These are phyloP conservation scores for Digitonthophagus gazella DNA, from an alignment of 2,888 invertebrate genomes.

Conservation along the genomic window DNA sequence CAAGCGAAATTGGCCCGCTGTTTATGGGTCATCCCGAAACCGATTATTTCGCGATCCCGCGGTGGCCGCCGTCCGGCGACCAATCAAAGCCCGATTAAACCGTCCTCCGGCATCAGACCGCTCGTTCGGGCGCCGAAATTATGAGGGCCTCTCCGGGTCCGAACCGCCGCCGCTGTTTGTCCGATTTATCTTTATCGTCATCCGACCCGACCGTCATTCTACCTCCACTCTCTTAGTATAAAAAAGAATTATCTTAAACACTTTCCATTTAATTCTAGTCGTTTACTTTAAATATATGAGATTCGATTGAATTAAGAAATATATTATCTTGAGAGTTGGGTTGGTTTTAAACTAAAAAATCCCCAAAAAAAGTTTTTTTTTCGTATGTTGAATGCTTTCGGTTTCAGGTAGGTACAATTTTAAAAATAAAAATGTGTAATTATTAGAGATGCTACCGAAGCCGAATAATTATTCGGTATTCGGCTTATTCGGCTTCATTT, in stretches of 20 bases:
- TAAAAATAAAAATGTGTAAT: too few relatives aligned
- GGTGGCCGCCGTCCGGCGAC: conserved; percentile 5
- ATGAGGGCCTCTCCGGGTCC: not conserved
- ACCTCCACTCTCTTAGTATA: not conserved
- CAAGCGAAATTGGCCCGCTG: not conserved
- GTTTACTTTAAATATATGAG: too few relatives aligned
- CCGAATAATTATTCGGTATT: too few relatives aligned
- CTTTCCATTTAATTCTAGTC: not conserved
- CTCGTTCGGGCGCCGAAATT: not conserved
- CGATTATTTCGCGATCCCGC: conserved; percentile 15
- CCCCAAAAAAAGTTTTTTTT: too few relatives aligned
- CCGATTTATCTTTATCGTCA: not conserved
- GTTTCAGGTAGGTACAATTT: too few relatives aligned
- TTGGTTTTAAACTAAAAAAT: too few relatives aligned
- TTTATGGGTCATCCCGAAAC: conserved; percentile 10
- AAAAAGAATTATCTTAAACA: not conserved
- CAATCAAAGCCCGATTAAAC: conserved; percentile 13
- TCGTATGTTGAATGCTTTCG: too few relatives aligned
- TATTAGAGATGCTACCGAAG: too few relatives aligned
- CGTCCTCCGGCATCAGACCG: conserved; percentile 5
- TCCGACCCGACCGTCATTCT: not conserved
- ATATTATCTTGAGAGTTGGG: too few relatives aligned
- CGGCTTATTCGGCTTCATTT: too few relatives aligned
- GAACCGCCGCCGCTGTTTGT: not conserved
- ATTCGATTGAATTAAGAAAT: too few relatives aligned